Base-by-base conservation (phyloP, 2,888 invertebrate genomes). In the Danaus chrysippus region DNA sequence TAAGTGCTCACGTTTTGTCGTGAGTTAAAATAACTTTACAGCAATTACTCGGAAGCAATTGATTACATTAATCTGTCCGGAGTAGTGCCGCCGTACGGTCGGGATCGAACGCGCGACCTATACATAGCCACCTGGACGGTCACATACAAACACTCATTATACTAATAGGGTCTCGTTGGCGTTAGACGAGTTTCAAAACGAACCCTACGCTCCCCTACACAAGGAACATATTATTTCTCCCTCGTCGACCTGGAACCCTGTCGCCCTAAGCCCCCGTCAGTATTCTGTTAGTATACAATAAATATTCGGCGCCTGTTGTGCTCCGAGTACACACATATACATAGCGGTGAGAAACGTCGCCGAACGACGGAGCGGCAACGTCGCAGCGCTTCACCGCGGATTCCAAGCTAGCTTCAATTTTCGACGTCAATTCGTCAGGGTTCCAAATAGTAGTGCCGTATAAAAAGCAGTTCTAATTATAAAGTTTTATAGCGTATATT, bases 301-400 rank as follows among this genome's bases (percentile, higher is more conserved):
- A 91, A 89, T 90, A 91, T 91, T 89, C 88, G 88, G 90, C 87
- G 91, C 87, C 90, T 90, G 90, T 91, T 89, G 90, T 88, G 85
- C 83, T 84, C 82, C 81, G 80, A 84, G 78, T 78, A 81, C 87
- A 89, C 87, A 88, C 87, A 84, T 87, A 90, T 88, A 90, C 87
- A 90, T 88, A 90, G 83, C 76, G 78, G 56, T 58, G 76, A 80
- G 81, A 82, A 77, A 79, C 83, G 86, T 79, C 79, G 86, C 78
- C 76, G 82, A 81, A 70, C 78, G 83, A 79, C 82, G 83, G 87
- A 85, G 76, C 83, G 90, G 89, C 90, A 90, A 90, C 91, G 84
- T 83, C 85, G 90, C 91, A 62, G 61, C 72, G 79, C 76, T 81
- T 71, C 75, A 69, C 81, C 79, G 75, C 87, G 79, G 86, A 88